Base-by-base conservation (phyloP, 2,113 vertebrate genomes). In the Hydrochoerus hydrochaeris region DNA sequence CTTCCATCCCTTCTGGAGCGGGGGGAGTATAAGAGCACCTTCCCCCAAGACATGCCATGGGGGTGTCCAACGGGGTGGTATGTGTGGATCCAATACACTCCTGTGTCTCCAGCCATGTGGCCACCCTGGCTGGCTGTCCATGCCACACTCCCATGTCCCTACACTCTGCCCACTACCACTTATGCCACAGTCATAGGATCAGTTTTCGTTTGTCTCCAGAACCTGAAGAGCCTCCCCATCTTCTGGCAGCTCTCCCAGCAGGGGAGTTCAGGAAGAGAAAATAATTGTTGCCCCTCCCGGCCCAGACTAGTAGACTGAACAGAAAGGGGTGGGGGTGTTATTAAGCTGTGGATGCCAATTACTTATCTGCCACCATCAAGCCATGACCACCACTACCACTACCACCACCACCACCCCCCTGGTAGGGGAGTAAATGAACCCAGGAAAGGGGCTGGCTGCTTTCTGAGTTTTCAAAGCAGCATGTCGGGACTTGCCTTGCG, bases 191-290 rank as follows among this genome's bases (percentile, higher is more conserved):
- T 95, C 97, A 97, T 97, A 97, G 98, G 97, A 98, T 94, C 93
- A 28, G 98, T 98, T 98, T 98, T 98, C 97, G 94, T 98, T 98
- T 98, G 98, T 98, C 97, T 98, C 95, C 30, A 97, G 95, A 97
- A 97, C 97, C 95, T 46, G 2, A 4, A 97, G 97, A 96, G 89
- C 96, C 96, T 98, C 96, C 95, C 92, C 95, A 97, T 97, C 90
- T 98, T 97, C 97, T 97, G 58, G 91, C 83, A 96, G 98, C 97
- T 98, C 98, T 97, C 98, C 96, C 97, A 80, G 97, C 97, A 98
- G 98, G 98, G 98, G 97, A 96, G 97, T 95, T 84, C 96, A 86
- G 95, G 97, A 98, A 97, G 96, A 98, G 98, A 96, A 98, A 98
- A 98, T 98, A 98, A 98, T 97, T 98, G 98, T 98, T 96, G 62